Base-by-base conservation (phyloP, 2,797 vertebrate species). In the Bucorvus abyssinicus region DNA sequence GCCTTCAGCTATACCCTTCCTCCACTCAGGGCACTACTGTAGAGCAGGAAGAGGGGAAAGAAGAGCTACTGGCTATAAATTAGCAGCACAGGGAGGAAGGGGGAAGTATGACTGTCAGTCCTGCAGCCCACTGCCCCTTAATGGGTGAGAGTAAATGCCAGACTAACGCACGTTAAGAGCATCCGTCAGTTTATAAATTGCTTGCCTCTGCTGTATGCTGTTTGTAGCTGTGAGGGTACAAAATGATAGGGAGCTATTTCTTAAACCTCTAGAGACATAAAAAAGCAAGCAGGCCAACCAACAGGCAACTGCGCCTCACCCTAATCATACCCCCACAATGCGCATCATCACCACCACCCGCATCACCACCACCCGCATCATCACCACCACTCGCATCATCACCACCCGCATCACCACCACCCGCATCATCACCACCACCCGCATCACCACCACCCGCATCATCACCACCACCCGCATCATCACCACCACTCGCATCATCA, bases 61-160 rank as follows among this genome's bases (percentile, higher is more conserved):
- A 79, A 57, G 16, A 60, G 56, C 45, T 92, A 70, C 50, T 38
- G 82, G n/a, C 64, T 85, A 30, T 68, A 93, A 92, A 83, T 82
- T 83, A 89, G 59, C 50, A 87, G 56, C 27, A 85, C 90, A 80
- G 36, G 27, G 34, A 77, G 32, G 91, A 89, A 61, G 30, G 14
- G 61, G 60, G 24, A 63, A 59, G 59, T 61, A 45, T 2, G 6
- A 61, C 75, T 38, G 20, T 26, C 56, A 57, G 50, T 40, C 20
- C 77, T 85, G 32, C n/a, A 71, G 49, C 14, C 53, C 42, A 7
- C 64, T 26, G 34, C 30, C 53, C 47, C 30, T 78, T 92, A 76
- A 56, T 32, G 26, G 18, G 21, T 7, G 65, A 74, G 18, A 61
- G 6, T 23, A 81, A 90, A 59, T 23, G 55, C n/a, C 57, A 59